Evolutionary conservation across 2,888 invertebrate species (phyloP), one percentile per base, ranked within the genome.

Genomic region (Furcula furcula): DNA sequence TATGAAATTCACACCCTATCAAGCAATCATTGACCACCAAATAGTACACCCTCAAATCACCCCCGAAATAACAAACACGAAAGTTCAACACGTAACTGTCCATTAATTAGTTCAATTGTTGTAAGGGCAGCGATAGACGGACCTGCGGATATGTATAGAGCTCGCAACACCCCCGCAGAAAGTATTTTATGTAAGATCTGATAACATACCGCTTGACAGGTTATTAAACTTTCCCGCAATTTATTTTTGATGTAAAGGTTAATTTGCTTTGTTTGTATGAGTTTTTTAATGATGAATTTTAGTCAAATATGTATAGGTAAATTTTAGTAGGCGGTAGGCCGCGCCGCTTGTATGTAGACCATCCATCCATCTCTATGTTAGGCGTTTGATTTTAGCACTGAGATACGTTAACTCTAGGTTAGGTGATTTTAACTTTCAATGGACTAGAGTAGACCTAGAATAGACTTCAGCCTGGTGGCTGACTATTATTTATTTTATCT

Each of bases 51-150:
- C 58, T 47, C 41, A 51, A 44, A 53, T 42, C 49, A 48, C 57
- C 55, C 48, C 46, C 41, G 42, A 55, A 61, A 60, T 46, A 59
- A 58, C 68, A 67, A 72, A 73, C 65, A 71, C 40, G 49, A 55
- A 53, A 45, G 34, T 42, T 36, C 27, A 36, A 39, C 50, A 27
- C 54, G 56, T 67, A 73, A 76, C 67, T 69, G 69, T 64, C 70
- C 66, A 74, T 82, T 84, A 82, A 85, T 85, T 81, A 82, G 75
- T 60, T 54, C 75, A 67, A 83, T 82, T 84, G 83, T 81, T 73
- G 66, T 65, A 62, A 50, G 52, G 45, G 65, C 57, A 55, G 57
- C 65, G 59, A 46, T 29, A 37, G 36, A 40, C 35, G 30, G 16
- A 42, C n/a, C n/a, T n/a, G n/a, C n/a, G n/a, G 42, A 58, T 52